Percentiles rank a stretch among this genome's conserved stretches.
phyloP scores from a whole-genome alignment of 2,888 invertebrate genomes.

The Tryphoninae sp. region DNA sequence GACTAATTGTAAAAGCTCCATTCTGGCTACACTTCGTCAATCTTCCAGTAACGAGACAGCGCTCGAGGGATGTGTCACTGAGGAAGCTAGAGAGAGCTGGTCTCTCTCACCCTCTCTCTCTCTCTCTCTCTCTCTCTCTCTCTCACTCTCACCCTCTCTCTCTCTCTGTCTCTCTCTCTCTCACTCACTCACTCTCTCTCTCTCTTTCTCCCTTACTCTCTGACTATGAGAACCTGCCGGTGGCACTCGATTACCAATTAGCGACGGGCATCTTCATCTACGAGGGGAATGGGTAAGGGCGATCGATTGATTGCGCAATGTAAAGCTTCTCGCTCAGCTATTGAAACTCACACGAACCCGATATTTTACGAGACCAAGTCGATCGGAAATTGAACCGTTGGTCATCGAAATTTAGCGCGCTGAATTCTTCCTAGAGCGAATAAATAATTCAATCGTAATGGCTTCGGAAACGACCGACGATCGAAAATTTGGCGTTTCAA shows the following conservation, averaged over 20 bases:
- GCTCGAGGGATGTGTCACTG: conserved; percentile 37
- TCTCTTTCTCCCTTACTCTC: not conserved
- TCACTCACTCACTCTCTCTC: not conserved
- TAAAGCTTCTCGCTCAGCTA: not conserved
- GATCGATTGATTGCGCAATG: conserved; percentile 53
- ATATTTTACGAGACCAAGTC: not conserved
- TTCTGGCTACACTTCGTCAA: conserved; percentile 6
- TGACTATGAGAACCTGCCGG: conserved; percentile 2
- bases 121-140: not conserved
- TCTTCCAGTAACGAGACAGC: conserved; percentile 34
- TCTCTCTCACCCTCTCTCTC: too few species aligned
- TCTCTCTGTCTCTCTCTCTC: conserved; percentile 1
- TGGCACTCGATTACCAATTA: conserved; percentile 60
- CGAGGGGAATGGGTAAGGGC: conserved; percentile 1
- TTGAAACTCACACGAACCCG: not conserved
- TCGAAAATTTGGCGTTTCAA: conserved; percentile 8
- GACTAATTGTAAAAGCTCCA: conserved; percentile 1
- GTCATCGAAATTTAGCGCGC: not conserved
- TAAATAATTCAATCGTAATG: conserved; percentile 12
- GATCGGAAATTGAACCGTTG: not conserved
- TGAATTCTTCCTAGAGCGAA: not conserved
- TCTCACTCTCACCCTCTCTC: not conserved
- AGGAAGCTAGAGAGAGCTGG: not conserved
- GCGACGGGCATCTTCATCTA: conserved; percentile 51
- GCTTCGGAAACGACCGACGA: conserved; percentile 7